Percentiles rank a stretch among this genome's conserved stretches.
These are phyloP conservation scores for Aelia acuminata DNA, from an alignment of 2,888 invertebrate genomes.

Conservation along the genomic window DNA sequence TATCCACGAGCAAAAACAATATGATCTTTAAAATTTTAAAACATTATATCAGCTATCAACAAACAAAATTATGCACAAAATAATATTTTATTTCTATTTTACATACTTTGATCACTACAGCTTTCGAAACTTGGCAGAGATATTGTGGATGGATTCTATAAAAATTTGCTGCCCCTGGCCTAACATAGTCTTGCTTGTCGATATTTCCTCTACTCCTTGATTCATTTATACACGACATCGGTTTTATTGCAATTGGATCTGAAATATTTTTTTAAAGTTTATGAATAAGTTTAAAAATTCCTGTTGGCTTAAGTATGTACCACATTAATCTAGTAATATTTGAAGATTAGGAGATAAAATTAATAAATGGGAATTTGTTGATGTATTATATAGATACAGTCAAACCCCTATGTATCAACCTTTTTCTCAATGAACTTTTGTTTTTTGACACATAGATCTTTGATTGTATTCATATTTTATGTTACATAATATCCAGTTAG, in stretches of 20 bases:
- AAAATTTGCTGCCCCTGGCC: slow-evolving; percentile 76
- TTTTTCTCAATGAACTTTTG: too few species aligned
- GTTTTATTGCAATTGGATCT: slow-evolving; percentile 61
- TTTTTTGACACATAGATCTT: too few species aligned
- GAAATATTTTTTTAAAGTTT: background rate
- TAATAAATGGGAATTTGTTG: too few species aligned
- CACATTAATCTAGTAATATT: background rate
- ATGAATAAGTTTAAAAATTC: background rate
- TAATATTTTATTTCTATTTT: background rate
- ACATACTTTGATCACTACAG: slow-evolving; percentile 61
- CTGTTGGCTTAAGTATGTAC: background rate
- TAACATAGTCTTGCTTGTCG: slow-evolving; percentile 73
- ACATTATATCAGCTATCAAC: too few species aligned
- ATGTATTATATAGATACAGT: too few species aligned
- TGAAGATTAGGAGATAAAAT: too few species aligned
- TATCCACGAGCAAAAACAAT: too few species aligned
- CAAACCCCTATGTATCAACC: too few species aligned
- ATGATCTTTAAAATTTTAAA: too few species aligned
- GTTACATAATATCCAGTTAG: background rate
- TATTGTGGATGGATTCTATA: slow-evolving; percentile 82
- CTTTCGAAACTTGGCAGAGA: slow-evolving; percentile 71
- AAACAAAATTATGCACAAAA: background rate
- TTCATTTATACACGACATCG: slow-evolving; percentile 52
- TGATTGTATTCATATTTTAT: background rate
- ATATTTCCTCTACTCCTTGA: slow-evolving; percentile 6